Conservation (phyloP, 2,113 vertebrate species). For the Macroglossus sobrinus region DNA sequence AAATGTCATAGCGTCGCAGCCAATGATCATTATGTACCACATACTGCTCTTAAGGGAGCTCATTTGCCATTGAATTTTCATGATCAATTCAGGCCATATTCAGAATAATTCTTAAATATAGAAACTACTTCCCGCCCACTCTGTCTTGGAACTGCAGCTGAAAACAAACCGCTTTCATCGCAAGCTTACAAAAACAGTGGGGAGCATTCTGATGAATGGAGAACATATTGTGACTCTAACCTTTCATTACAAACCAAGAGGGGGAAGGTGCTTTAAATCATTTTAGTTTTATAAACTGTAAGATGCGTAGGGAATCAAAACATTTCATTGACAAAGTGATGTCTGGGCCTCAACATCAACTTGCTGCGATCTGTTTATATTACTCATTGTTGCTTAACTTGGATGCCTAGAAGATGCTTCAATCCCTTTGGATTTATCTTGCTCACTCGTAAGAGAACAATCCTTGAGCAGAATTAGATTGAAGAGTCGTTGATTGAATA, state of each 20-base stretch:
- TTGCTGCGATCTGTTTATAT: constrained; percentile 18
- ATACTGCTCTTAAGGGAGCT: constrained; percentile 1
- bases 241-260: constrained; percentile 23
- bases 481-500: constrained; percentile 15
- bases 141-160: background rate
- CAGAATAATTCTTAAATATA: constrained; percentile 55
- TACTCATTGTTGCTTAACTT: background rate
- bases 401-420: background rate
- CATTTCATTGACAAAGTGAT: constrained; percentile 1
- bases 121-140: constrained; percentile 17
- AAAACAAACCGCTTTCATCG: constrained; percentile 41
- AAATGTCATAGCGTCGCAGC: background rate
- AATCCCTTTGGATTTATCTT: background rate
- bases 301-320: background rate
- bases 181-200: constrained; percentile 22
- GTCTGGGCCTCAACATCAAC: background rate
- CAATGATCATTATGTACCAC: background rate
- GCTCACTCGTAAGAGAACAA: background rate
- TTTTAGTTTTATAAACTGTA: constrained; percentile 23
- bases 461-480: constrained; percentile 22
- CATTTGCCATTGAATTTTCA: constrained; percentile 34
- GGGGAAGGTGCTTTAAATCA: background rate
- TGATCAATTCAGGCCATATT: constrained; percentile 31
- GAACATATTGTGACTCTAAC: constrained; percentile 20
- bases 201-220: constrained; percentile 54